Evolutionary conservation across 37 sponge, comb jelly and placozoan genomes (phyloP).

Genomic region (Eunapius fragilis): DNA sequence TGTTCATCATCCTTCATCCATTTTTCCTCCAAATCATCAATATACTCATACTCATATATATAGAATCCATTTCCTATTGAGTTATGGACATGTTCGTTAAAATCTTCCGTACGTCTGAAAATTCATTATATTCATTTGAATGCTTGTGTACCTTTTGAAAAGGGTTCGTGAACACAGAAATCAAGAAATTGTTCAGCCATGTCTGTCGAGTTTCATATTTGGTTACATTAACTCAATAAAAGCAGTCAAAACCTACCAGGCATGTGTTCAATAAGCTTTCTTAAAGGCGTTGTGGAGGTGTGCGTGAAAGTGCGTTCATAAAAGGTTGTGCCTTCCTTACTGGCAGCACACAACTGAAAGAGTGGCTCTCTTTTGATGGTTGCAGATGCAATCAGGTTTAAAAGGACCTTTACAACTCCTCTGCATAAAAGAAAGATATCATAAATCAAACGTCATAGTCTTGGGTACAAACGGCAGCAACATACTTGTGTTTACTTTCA

Average conservation of each 20-base stretch:
- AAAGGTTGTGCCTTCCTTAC: neutral
- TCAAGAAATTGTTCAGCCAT: neutral
- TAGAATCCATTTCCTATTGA: neutral
- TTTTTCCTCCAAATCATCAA: neutral
- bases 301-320: neutral
- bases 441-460: too few species aligned
- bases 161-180: neutral
- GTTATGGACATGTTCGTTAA: too few species aligned
- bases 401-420: too few species aligned
- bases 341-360: neutral
- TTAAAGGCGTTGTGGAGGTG: neutral
- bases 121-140: slow-evolving; percentile 5
- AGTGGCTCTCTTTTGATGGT: neutral
- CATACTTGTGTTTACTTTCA: neutral
- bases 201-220: neutral
- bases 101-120: too few species aligned
- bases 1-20: neutral
- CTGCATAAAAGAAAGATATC: too few species aligned
- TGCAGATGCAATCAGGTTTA: too few species aligned
- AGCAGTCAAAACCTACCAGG: neutral
- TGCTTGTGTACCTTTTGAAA: neutral
- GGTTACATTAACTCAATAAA: neutral
- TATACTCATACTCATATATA: neutral
- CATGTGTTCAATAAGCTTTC: neutral
- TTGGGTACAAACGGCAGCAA: neutral